Percentiles rank a stretch among this genome's conserved stretches.
Evolutionary conservation across 2,797 vertebrate species (phyloP).

Genomic region (Darevskia nairensis): DNA sequence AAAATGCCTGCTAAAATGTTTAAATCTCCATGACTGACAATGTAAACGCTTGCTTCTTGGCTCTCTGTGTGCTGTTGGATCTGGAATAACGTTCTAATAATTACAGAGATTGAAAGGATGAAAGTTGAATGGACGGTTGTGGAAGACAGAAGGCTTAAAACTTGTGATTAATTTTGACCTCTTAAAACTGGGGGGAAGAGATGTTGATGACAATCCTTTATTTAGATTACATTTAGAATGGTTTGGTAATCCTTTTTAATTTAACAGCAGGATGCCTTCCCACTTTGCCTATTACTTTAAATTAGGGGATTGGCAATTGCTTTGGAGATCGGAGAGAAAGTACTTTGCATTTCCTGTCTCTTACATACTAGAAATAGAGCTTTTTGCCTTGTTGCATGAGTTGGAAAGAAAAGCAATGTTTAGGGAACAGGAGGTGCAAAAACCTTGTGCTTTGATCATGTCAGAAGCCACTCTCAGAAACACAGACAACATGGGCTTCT

Average conservation of each 20-base stretch:
- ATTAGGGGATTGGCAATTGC: background rate
- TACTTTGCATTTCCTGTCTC: background rate
- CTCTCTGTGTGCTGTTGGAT: background rate
- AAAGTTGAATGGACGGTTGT: background rate
- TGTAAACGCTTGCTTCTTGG: background rate
- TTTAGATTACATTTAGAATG: background rate
- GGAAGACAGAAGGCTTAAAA: background rate
- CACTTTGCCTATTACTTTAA: background rate
- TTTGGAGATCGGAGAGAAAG: background rate
- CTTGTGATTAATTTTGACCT: background rate
- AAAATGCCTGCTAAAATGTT: background rate
- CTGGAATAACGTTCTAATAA: slow-evolving; percentile 25
- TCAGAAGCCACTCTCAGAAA: background rate
- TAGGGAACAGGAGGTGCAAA: background rate
- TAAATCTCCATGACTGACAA: background rate
- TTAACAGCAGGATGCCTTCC: background rate
- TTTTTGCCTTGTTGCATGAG: background rate
- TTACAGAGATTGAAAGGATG: background rate
- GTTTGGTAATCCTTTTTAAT: background rate
- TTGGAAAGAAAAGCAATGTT: no score
- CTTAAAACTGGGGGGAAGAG: background rate
- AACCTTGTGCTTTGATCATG: background rate
- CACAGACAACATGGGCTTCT: background rate
- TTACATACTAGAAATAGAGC: background rate
- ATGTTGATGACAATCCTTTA: background rate